A percentile compares a stretch with the other conserved stretches of the same genome.
Conservation (phyloP, 1,140 invertebrate genomes). For the Pseudomyrmex concolor region DNA sequence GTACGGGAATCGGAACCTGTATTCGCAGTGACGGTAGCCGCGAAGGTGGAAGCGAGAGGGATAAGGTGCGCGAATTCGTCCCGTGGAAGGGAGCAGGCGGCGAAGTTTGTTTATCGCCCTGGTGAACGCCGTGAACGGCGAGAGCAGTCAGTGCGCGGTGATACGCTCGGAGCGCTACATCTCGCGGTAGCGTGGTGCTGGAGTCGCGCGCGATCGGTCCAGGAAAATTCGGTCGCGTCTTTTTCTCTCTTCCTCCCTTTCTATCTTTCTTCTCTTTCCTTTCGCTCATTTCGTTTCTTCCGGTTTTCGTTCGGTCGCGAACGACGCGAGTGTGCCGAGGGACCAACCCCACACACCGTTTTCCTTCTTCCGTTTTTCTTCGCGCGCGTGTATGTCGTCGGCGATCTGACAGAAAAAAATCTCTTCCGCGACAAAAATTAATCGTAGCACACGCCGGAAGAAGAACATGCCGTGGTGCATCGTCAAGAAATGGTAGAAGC, state of each 20-base stretch:
- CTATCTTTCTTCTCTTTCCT: conserved; percentile 6
- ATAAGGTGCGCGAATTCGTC: conserved; percentile 36
- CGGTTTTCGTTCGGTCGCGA: conserved; percentile 8
- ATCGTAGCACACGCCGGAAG: conserved; percentile 51
- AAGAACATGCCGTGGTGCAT: conserved; percentile 62
- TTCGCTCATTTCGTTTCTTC: conserved; percentile 7
- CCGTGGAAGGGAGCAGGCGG: conserved; percentile 61
- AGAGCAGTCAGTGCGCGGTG: conserved; percentile 81
- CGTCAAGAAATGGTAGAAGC: conserved; percentile 54
- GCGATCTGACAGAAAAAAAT: too few relatives aligned
- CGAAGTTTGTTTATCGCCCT: conserved; percentile 84
- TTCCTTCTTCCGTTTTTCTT: conserved; percentile 16
- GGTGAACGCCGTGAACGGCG: conserved; percentile 73
- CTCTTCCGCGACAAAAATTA: background rate
- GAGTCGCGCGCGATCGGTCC: conserved; percentile 57
- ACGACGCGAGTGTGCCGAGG: conserved; percentile 57
- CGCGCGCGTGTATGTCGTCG: background rate
- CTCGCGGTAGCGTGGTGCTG: conserved; percentile 70
- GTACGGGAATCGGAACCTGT: conserved; percentile 11
- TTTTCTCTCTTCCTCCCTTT: conserved; percentile 27
- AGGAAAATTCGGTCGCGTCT: conserved; percentile 60
- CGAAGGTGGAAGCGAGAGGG: conserved; percentile 23
- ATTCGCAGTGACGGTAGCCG: background rate
- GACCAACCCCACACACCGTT: background rate
- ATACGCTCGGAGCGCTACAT: conserved; percentile 71